A percentile compares a stretch with the other conserved stretches of the same genome.
These are phyloP conservation scores for Arenaria interpres DNA, from an alignment of 2,113 vertebrate genomes.

Conservation along the genomic window DNA sequence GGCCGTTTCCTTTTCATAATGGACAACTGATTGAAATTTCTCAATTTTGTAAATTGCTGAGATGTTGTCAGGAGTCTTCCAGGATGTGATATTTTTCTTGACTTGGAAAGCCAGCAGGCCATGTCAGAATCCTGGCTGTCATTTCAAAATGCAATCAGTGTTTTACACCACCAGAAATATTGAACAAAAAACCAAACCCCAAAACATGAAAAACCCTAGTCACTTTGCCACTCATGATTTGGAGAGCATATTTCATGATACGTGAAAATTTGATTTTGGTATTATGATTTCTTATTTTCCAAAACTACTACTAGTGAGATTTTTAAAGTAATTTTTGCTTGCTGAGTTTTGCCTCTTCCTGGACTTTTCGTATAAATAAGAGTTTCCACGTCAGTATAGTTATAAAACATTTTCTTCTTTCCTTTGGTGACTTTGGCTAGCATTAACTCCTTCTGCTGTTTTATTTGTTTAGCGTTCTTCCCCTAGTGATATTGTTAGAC, in stretches of 20 bases:
- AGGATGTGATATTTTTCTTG: background rate
- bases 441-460: background rate
- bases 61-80: background rate
- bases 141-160: background rate
- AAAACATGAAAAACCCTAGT: background rate
- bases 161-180: background rate
- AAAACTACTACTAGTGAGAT: background rate
- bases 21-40: background rate
- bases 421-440: background rate
- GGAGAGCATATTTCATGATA: background rate
- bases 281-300: background rate
- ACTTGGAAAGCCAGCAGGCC: background rate
- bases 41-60: background rate
- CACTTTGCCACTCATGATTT: background rate
- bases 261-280: background rate
- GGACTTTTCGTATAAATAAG: background rate
- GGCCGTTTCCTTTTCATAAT: background rate
- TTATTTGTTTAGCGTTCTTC: background rate
- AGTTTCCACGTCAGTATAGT: background rate
- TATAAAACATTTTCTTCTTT: background rate
- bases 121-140: background rate
- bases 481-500: background rate
- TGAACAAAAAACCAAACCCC: rapidly evolving
- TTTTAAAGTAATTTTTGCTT: background rate
- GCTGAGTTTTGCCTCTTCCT: background rate